Evolutionary conservation across 1,140 invertebrate genomes (phyloP).

Genomic region (Helicoverpa zea): DNA sequence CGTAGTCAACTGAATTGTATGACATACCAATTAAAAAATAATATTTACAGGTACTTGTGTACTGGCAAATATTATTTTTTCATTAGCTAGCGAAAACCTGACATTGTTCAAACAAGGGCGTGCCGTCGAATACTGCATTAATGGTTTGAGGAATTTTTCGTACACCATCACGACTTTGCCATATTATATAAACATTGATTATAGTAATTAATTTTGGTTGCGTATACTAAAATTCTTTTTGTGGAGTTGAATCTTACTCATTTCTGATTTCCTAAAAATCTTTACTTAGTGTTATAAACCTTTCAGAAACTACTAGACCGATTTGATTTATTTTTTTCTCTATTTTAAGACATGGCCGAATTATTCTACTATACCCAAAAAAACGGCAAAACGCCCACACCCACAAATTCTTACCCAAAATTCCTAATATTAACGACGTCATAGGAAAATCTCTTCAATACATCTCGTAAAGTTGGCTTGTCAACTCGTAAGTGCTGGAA

Average conservation of each 20-base stretch:
- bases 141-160: background rate
- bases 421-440: constrained; percentile 36
- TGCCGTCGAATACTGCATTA: background rate
- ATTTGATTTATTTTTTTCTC: too few relatives aligned
- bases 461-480: constrained; percentile 28
- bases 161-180: background rate
- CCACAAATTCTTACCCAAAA: background rate
- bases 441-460: background rate
- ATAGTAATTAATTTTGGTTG: too few relatives aligned
- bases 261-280: too few relatives aligned
- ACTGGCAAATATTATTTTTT: constrained; percentile 35
- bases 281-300: too few relatives aligned
- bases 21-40: constrained; percentile 25
- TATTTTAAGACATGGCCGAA: too few relatives aligned
- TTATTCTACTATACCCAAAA: background rate
- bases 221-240: too few relatives aligned
- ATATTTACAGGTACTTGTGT: constrained; percentile 20
- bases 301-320: too few relatives aligned
- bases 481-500: constrained; percentile 40
- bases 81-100: constrained; percentile 16
- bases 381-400: background rate
- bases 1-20: constrained; percentile 27
- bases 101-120: constrained; percentile 12
- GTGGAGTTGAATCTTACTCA: too few relatives aligned
- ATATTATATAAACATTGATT: too few relatives aligned